Base-by-base conservation (phyloP, 1,140 invertebrate genomes). In the Temnothorax longispinosus region DNA sequence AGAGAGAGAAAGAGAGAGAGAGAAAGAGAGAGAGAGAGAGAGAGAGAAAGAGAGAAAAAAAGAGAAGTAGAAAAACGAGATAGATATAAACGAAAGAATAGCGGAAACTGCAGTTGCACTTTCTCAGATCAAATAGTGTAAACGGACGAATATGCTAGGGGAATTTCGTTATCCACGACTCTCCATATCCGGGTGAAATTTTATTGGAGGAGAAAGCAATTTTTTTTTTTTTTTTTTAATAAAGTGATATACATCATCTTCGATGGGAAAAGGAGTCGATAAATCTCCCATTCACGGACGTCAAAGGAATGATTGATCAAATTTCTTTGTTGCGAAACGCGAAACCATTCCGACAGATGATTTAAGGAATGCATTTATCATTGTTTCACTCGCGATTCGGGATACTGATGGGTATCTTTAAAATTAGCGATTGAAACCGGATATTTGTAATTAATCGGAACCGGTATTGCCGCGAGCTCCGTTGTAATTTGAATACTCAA, bases 51-150 rank as follows among this genome's bases (percentile, higher is more conserved):
- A 54, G 32, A 38, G 27, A 62, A 54, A 18, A 38, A 27, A 27
- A 27, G 27, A 67, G 18, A 67, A 15, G 10, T 7, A 84, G 3
- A 54, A 50, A 44, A 18, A 60, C 7, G 15, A 13, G 15, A 56
- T 18, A 11, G 13, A 15, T 41, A n/a, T 65, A 52, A 67, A 27
- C 69, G 15, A 50, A 35, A 62, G 27, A 80, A 38, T 47, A 71
- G n/a, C 44, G 27, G 38, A 56, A 86, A 65, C 56, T 85, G 71
- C 78, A 90, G 85, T 90, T 90, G 87, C 87, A 77, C 82, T 86
- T 90, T 90, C 62, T 87, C 76, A 88, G 76, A 85, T 90, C 86
- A 88, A 76, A 38, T 62, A 35, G 60, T 5, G 50, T n/a, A 56
- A 62, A 11, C 76, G 35, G 60, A 86, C 86, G 81, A 90, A 90